Evolutionary conservation across 1,140 invertebrate species (phyloP), one percentile per base, ranked within the genome.

Genomic region (Scaptodrosophila lebanonensis): DNA sequence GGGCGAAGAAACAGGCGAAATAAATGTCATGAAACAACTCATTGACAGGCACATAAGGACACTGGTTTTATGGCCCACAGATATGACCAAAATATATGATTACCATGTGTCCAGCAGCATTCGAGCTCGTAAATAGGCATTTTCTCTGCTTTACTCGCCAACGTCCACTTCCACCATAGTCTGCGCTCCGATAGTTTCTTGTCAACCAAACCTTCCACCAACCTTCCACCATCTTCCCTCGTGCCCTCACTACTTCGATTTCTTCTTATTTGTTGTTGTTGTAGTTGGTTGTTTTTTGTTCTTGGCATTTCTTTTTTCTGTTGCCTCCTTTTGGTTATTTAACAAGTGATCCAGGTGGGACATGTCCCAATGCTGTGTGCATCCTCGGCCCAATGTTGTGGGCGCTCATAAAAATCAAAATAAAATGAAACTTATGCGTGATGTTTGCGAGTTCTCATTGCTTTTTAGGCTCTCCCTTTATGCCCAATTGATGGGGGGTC

Each of bases 21-120:
- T 77, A 84, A 85, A 85, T 85, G 83, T 85, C 83, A 85, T 85
- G 77, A 85, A 85, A 65, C 61, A 85, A 85, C 83, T 85, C 83
- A 85, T 85, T 85, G 83, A 85, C 83, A 85, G 77, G 77, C 83
- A 83, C 83, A 85, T 85, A 85, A 85, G 83, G 79, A 85, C 83
- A 82, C 83, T 85, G 83, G 83, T 85, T 85, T 85, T 85, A 85
- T 85, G 77, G 68, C 65, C 83, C 71, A 83, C 66, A 85, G 83
- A 85, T 85, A 85, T 85, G 83, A 85, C 83, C 83, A 85, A 85
- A 85, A 85, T 85, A 85, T 85, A 85, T 85, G 83, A 85, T 85
- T 85, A 85, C 83, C 83, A 83, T 85, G 83, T 85, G 83, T 85
- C 83, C 77, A 68, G 60, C 76, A 66, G 44, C 75, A 82, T 82